phyloP scores from a whole-genome alignment of 2,888 invertebrate species.

The Ophion slaviceki region DNA sequence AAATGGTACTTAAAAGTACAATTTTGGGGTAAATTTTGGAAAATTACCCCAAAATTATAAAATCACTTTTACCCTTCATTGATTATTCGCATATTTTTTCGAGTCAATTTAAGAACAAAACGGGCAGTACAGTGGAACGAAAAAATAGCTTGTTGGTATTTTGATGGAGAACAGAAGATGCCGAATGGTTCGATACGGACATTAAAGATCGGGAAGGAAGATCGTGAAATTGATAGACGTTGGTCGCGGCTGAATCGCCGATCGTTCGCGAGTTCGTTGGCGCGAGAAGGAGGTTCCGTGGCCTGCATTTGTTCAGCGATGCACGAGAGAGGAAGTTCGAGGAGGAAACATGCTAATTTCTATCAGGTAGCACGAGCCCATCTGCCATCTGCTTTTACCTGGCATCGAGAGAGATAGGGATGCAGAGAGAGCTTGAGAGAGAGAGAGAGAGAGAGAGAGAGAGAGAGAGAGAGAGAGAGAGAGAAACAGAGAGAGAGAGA shows the following conservation, averaged over 20 bases:
- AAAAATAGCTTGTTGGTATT: background rate
- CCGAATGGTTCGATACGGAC: background rate
- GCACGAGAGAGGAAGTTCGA: constrained; percentile 73
- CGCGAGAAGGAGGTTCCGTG: constrained; percentile 71
- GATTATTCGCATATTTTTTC: background rate
- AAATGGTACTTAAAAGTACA: no score
- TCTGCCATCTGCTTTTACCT: constrained; percentile 48
- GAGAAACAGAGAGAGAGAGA: background rate
- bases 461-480: background rate
- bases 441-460: background rate
- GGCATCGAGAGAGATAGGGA: constrained; percentile 67
- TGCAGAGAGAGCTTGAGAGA: background rate
- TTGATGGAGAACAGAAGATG: constrained; percentile 12
- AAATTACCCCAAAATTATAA: no score
- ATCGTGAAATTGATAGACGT: constrained; percentile 29
- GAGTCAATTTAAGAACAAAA: background rate
- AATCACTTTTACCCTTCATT: background rate
- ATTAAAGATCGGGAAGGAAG: constrained; percentile 12
- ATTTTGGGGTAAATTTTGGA: no score
- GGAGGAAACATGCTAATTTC: constrained; percentile 75
- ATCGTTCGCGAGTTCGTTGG: constrained; percentile 53
- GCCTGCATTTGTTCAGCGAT: constrained; percentile 73
- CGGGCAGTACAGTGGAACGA: background rate
- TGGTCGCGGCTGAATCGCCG: constrained; percentile 26
- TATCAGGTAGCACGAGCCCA: constrained; percentile 66